These are phyloP conservation scores for Arvicanthis niloticus DNA, from an alignment of 2,113 vertebrate genomes.

Conservation along the genomic window DNA sequence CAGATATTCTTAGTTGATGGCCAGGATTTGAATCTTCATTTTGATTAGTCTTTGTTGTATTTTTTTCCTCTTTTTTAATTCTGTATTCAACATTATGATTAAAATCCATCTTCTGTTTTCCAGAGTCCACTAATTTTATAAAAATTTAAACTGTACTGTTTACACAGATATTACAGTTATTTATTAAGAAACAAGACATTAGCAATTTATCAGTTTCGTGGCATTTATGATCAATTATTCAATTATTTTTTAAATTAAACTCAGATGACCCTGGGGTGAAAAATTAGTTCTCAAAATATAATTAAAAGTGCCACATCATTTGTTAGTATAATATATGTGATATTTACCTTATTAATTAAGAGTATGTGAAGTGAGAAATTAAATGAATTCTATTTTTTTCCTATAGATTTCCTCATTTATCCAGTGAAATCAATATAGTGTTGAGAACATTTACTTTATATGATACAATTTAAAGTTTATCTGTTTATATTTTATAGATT, in stretches of 20 bases:
- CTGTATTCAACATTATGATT: neutral
- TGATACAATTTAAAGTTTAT: neutral
- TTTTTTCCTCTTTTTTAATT: neutral
- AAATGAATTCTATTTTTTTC: neutral
- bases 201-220: neutral
- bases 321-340: constrained; percentile 49
- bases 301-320: constrained; percentile 64
- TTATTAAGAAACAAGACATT: constrained; percentile 19
- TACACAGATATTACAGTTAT: neutral
- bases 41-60: neutral
- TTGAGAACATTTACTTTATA: neutral
- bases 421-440: neutral
- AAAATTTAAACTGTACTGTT: neutral
- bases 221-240: constrained; percentile 33
- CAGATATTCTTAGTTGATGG: neutral
- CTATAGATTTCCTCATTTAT: constrained; percentile 47
- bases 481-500: neutral
- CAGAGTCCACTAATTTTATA: neutral
- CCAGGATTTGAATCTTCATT: neutral
- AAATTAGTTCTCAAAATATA: constrained; percentile 62
- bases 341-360: constrained; percentile 67
- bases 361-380: constrained; percentile 58
- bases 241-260: constrained; percentile 44
- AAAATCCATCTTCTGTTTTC: neutral
- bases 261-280: neutral